These are phyloP conservation scores for Pemphredon lugubris DNA, from an alignment of 2,888 invertebrate genomes.

Conservation along the genomic window DNA sequence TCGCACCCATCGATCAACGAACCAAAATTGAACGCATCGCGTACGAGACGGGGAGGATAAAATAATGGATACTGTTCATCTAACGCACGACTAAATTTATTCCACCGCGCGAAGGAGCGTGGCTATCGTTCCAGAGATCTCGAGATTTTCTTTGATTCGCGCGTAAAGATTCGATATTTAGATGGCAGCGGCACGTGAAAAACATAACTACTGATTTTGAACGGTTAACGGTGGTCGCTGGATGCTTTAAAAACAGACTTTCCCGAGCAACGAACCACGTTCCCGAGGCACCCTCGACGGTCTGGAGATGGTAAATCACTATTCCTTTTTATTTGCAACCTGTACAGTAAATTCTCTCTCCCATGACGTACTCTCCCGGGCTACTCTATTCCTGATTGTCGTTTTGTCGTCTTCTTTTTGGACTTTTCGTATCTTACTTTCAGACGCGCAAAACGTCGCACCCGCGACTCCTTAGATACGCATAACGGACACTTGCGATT, in stretches of 20 bases:
- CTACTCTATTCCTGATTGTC: conserved; percentile 4
- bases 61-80: too few species aligned
- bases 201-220: conserved; percentile 44
- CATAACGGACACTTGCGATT: too few species aligned
- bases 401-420: background rate
- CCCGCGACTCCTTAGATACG: too few species aligned
- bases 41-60: too few species aligned
- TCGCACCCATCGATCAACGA: too few species aligned
- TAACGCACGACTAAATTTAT: too few species aligned
- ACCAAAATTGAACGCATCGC: too few species aligned
- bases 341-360: conserved; percentile 42
- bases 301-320: conserved; percentile 46
- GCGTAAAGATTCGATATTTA: conserved; percentile 36
- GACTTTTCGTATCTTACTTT: background rate
- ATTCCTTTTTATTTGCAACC: conserved; percentile 49
- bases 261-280: conserved; percentile 35
- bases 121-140: too few species aligned
- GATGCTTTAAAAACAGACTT: conserved; percentile 46
- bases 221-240: conserved; percentile 37
- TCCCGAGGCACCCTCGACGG: conserved; percentile 1
- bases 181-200: conserved; percentile 41
- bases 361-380: conserved; percentile 24
- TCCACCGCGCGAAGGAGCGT: too few species aligned
- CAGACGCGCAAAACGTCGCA: conserved; percentile 25
- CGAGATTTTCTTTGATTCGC: conserved; percentile 13